Evolutionary conservation across 2,113 vertebrate species (phyloP).

Genomic region (Lathamus discolor): DNA sequence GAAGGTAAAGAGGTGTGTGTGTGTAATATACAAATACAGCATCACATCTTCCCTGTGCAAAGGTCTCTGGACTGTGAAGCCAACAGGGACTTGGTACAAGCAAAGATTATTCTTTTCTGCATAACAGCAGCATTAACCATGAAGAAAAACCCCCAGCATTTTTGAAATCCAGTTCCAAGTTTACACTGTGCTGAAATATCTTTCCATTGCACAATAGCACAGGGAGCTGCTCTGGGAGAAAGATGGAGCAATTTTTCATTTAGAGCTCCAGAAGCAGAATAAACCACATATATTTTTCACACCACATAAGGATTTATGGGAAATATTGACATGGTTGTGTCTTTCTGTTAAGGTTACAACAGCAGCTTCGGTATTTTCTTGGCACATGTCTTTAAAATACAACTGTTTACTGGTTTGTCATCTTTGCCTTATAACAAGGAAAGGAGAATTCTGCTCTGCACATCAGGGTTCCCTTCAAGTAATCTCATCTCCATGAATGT

Average conservation of each 20-base stretch:
- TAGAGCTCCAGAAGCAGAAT: not conserved
- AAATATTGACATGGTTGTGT: not conserved
- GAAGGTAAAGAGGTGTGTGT: not conserved
- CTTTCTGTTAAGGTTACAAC: not conserved
- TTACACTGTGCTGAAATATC: not conserved
- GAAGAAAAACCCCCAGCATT: not conserved
- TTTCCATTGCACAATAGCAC: not conserved
- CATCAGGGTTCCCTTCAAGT: not conserved
- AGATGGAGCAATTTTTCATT: not conserved
- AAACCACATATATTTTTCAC: not conserved
- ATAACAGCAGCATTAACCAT: not conserved
- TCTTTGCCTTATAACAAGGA: not conserved
- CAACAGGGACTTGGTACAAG: not conserved
- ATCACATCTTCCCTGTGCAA: not conserved
- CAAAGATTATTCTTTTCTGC: not conserved
- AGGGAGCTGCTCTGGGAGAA: not conserved
- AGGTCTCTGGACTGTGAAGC: not conserved
- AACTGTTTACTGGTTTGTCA: not conserved
- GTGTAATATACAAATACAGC: not conserved
- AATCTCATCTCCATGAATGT: not conserved
- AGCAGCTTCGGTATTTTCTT: not conserved
- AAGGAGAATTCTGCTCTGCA: not conserved
- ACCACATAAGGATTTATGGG: not conserved
- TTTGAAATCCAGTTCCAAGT: not conserved
- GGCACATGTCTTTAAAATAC: not conserved